Evolutionary conservation across 2,113 vertebrate genomes (phyloP).

Genomic region (Oryzias curvinotus): DNA sequence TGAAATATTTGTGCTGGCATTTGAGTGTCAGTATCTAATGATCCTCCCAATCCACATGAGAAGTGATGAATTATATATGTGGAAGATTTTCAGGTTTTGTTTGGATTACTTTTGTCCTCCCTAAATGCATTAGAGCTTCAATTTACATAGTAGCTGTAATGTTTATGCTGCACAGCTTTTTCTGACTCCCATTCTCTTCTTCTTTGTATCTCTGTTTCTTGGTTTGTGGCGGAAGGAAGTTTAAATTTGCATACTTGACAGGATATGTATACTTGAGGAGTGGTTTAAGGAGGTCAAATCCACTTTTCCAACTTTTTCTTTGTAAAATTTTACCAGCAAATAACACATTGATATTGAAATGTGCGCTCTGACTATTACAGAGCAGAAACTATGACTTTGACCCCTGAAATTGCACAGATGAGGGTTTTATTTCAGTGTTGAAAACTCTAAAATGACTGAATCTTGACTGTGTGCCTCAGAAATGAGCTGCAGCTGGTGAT

Average conservation of each 20-base stretch:
- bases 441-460: not conserved
- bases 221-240: conserved; percentile 31
- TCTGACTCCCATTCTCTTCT: not conserved
- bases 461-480: not conserved
- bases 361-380: too few species aligned
- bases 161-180: conserved; percentile 10
- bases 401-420: too few species aligned
- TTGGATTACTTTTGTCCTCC: conserved; percentile 64
- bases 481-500: not conserved
- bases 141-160: conserved; percentile 46
- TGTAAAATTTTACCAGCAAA: too few species aligned
- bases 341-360: too few species aligned
- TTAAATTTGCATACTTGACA: conserved; percentile 50
- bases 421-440: too few species aligned
- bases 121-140: conserved; percentile 34
- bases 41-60: conserved; percentile 23
- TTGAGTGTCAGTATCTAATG: conserved; percentile 22
- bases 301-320: too few species aligned
- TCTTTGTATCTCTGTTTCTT: conserved; percentile 18
- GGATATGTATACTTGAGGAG: too few species aligned
- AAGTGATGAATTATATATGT: conserved; percentile 41
- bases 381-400: too few species aligned
- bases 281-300: too few species aligned
- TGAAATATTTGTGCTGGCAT: conserved; percentile 5
- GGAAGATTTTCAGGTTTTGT: conserved; percentile 37